Conservation (phyloP, 2,888 invertebrate species). For the Phaonia tiefii region DNA sequence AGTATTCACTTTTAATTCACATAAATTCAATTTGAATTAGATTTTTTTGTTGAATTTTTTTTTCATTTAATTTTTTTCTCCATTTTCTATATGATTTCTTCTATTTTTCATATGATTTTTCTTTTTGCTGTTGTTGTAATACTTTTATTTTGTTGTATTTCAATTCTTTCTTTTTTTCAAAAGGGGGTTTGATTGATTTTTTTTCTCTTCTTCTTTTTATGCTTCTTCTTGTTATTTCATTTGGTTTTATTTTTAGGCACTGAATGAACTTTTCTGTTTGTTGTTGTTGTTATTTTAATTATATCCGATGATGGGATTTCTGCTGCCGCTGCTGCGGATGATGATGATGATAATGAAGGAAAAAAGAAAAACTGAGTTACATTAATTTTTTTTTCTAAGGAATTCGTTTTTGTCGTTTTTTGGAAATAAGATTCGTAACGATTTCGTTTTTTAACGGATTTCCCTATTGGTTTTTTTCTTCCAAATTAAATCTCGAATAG, state of each 20-base stretch:
- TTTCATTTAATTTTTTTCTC: too few species aligned
- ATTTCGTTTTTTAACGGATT: too few species aligned
- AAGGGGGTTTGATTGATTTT: slow-evolving; percentile 23
- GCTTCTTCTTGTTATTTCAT: slow-evolving; percentile 31
- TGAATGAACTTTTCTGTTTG: slow-evolving; percentile 55
- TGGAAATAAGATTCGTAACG: too few species aligned
- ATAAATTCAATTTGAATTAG: slow-evolving; percentile 1
- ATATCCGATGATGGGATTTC: slow-evolving; percentile 24
- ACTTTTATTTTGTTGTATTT: slow-evolving; percentile 40
- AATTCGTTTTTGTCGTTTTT: background rate
- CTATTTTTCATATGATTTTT: slow-evolving; percentile 36
- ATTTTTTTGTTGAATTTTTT: too few species aligned
- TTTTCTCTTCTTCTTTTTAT: slow-evolving; percentile 43
- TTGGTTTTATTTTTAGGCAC: slow-evolving; percentile 57
- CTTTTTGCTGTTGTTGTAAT: slow-evolving; percentile 49
- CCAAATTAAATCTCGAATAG: too few species aligned
- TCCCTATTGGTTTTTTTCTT: too few species aligned
- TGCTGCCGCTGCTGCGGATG: slow-evolving; percentile 14
- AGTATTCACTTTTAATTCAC: slow-evolving; percentile 55
- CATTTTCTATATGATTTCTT: slow-evolving; percentile 23
- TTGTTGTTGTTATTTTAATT: slow-evolving; percentile 29
- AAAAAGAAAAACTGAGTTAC: slow-evolving; percentile 10
- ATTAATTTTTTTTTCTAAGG: too few species aligned
- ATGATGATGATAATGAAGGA: slow-evolving; percentile 2
- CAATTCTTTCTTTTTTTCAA: slow-evolving; percentile 37